phyloP scores from a whole-genome alignment of 92 coral and sea anemone species.

The Micromussa lordhowensis region DNA sequence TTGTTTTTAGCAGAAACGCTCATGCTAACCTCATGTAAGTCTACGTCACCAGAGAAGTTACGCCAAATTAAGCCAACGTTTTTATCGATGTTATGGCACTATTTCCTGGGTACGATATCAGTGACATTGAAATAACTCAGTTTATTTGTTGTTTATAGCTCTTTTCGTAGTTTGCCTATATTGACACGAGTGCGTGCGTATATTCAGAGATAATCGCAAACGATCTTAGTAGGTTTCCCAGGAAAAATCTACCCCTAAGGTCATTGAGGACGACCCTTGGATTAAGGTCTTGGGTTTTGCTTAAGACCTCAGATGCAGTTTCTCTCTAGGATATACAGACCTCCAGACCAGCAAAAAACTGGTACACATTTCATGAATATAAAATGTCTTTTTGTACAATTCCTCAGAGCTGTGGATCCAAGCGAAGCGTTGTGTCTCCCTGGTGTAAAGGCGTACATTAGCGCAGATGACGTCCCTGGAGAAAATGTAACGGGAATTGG shows the following conservation, averaged over 20 bases:
- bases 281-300: too few relatives aligned
- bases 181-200: too few relatives aligned
- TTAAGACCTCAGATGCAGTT: too few relatives aligned
- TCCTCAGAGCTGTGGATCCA: slow-evolving; percentile 59
- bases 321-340: not conserved
- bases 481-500: slow-evolving; percentile 30
- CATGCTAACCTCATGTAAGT: slow-evolving; percentile 89
- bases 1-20: slow-evolving; percentile 79
- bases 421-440: slow-evolving; percentile 53
- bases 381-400: not conserved
- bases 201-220: too few relatives aligned
- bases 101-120: not conserved
- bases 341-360: not conserved
- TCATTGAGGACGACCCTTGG: too few relatives aligned
- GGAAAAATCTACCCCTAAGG: too few relatives aligned
- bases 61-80: too few relatives aligned
- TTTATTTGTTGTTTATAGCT: too few relatives aligned
- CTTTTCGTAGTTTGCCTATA: too few relatives aligned
- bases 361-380: not conserved
- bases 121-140: too few relatives aligned
- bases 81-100: not conserved
- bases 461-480: slow-evolving; percentile 70
- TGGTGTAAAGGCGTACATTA: slow-evolving; percentile 59
- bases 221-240: too few relatives aligned
- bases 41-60: not conserved